Conservation (phyloP, 2,797 vertebrate species). For the Hipposideros larvatus region DNA sequence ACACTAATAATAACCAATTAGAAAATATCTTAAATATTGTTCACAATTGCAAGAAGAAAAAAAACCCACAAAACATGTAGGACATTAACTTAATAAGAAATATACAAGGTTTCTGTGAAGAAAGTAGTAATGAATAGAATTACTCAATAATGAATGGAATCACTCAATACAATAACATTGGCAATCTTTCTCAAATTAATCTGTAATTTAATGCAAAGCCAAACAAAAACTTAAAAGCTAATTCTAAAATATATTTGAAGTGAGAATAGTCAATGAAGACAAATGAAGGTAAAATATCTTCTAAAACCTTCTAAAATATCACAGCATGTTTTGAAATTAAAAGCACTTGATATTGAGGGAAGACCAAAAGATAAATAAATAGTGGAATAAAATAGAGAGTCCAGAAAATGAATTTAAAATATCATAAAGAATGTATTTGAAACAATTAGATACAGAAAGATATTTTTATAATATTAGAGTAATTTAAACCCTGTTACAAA, state of each 20-base stretch:
- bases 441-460: background rate
- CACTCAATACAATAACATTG: background rate
- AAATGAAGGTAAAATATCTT: slow-evolving; percentile 14
- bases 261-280: background rate
- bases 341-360: background rate
- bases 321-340: background rate
- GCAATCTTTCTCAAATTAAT: background rate
- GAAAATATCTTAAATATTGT: background rate
- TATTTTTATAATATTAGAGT: background rate
- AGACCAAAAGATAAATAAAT: background rate
- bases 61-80: background rate
- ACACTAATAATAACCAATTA: background rate
- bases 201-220: background rate
- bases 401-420: background rate
- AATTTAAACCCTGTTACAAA: background rate
- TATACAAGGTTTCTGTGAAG: background rate
- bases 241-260: slow-evolving; percentile 32
- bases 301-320: slow-evolving; percentile 34
- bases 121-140: background rate
- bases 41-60: background rate
- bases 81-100: background rate
- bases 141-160: background rate
- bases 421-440: slow-evolving; percentile 16
- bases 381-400: background rate
- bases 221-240: slow-evolving; percentile 34